Evolutionary conservation across 2,797 vertebrate species (phyloP).

Genomic region (Typhlichthys subterraneus): DNA sequence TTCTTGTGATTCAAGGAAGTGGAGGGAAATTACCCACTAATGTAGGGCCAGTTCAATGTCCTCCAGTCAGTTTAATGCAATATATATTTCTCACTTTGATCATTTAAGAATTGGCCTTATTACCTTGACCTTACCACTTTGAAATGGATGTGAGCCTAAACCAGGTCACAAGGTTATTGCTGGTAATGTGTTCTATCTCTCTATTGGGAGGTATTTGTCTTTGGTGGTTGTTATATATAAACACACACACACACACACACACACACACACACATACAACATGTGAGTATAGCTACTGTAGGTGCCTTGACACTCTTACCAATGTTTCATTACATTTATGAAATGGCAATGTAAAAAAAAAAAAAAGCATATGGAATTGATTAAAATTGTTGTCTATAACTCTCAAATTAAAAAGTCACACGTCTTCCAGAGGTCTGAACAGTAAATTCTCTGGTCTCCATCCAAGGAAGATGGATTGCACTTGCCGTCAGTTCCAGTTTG

Average conservation of each 20-base stretch:
- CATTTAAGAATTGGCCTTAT: constrained; percentile 39
- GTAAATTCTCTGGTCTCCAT: constrained; percentile 30
- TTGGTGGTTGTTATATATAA: neutral
- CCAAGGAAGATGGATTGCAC: constrained; percentile 31
- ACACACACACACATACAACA: constrained; percentile 1
- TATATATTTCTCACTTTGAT: constrained; percentile 57
- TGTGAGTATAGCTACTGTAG: constrained; percentile 4
- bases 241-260: neutral
- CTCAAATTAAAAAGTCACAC: neutral
- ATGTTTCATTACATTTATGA: constrained; percentile 33
- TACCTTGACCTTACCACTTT: constrained; percentile 41
- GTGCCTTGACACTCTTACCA: constrained; percentile 16
- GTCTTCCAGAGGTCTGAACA: constrained; percentile 36
- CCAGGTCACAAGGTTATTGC: constrained; percentile 40
- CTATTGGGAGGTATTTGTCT: neutral
- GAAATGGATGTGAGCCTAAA: constrained; percentile 48
- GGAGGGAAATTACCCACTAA: constrained; percentile 49
- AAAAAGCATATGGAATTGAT: constrained; percentile 31
- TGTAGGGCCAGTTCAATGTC: constrained; percentile 62
- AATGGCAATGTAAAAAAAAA: constrained; percentile 7
- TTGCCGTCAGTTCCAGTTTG: constrained; percentile 33
- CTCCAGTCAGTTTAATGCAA: constrained; percentile 37
- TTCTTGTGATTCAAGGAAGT: constrained; percentile 37
- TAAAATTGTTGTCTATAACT: constrained; percentile 25
- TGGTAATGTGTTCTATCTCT: neutral